Percentiles rank a stretch among this genome's conserved stretches.
Evolutionary conservation across 2,797 vertebrate species (phyloP).

Genomic region (Danio tinwini): DNA sequence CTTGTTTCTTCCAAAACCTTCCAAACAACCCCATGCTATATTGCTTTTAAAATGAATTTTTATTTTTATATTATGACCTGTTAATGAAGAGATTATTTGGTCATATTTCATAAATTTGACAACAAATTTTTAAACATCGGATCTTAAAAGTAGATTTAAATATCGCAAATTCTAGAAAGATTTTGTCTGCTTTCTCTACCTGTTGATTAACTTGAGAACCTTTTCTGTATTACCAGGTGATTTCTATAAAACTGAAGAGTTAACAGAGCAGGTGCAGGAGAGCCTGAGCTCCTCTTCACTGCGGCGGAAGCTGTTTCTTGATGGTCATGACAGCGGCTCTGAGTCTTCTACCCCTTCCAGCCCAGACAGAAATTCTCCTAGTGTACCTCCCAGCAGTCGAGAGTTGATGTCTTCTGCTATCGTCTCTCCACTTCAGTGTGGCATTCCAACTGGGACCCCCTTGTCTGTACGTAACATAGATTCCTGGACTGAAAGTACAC

Average conservation of each 20-base stretch:
- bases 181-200: neutral
- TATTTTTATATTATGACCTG: no score
- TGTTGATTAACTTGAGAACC: neutral
- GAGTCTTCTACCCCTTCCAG: slow-evolving; percentile 85
- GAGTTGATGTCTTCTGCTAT: slow-evolving; percentile 67
- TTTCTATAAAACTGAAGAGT: slow-evolving; percentile 86
- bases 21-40: no score
- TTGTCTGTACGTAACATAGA: slow-evolving; percentile 80
- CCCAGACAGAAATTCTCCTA: slow-evolving; percentile 73
- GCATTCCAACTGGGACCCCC: slow-evolving; percentile 78
- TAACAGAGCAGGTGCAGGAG: slow-evolving; percentile 88
- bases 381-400: slow-evolving; percentile 54
- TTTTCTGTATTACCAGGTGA: slow-evolving; percentile 77
- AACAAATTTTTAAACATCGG: neutral
- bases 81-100: no score
- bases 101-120: neutral
- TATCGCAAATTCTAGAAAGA: neutral
- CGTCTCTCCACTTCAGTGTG: slow-evolving; percentile 84
- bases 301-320: slow-evolving; percentile 94
- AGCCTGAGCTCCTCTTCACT: slow-evolving; percentile 95
- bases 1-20: no score
- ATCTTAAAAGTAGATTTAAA: neutral
- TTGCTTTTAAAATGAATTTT: no score
- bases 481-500: neutral
- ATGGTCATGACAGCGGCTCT: slow-evolving; percentile 87